These are phyloP conservation scores for Plectropomus leopardus DNA, from an alignment of 2,113 vertebrate genomes.

Conservation along the genomic window DNA sequence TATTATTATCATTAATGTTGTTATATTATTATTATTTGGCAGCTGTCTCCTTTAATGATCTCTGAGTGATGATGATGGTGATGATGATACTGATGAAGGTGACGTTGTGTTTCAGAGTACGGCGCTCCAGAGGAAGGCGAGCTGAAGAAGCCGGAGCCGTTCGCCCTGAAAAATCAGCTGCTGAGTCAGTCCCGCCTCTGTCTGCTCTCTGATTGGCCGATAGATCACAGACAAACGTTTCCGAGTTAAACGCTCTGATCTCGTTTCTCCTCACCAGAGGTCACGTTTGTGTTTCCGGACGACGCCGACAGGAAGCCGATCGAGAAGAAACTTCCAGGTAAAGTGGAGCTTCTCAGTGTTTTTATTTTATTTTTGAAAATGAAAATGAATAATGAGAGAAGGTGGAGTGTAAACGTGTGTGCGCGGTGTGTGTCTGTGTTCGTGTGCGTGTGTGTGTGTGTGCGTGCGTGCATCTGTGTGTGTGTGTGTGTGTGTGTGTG, in stretches of 20 bases:
- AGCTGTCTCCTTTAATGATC: too few species aligned
- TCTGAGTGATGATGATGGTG: not conserved
- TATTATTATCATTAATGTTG: too few species aligned
- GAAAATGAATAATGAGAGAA: too few species aligned
- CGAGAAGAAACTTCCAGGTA: constrained; percentile 94
- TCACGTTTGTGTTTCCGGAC: constrained; percentile 91
- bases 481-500: too few species aligned
- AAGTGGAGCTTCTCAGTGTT: too few species aligned
- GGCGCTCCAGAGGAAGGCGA: constrained; percentile 93
- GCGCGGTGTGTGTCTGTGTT: too few species aligned
- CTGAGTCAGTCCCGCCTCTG: constrained; percentile 87
- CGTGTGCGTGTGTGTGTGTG: too few species aligned
- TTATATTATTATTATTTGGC: too few species aligned
- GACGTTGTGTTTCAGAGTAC: constrained; percentile 84
- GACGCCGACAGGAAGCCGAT: constrained; percentile 83
- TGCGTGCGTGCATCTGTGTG: not conserved
- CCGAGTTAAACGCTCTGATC: not conserved
- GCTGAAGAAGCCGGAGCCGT: constrained; percentile 85
- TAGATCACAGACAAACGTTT: not conserved
- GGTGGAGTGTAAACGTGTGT: too few species aligned
- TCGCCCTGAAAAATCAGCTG: constrained; percentile 91
- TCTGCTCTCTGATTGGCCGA: constrained; percentile 4
- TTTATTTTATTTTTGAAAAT: too few species aligned
- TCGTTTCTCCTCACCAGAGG: constrained; percentile 73
- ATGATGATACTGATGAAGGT: not conserved